Evolutionary conservation across 2,113 vertebrate species (phyloP), one percentile per base, ranked within the genome.

Genomic region (Pangasianodon gigas): DNA sequence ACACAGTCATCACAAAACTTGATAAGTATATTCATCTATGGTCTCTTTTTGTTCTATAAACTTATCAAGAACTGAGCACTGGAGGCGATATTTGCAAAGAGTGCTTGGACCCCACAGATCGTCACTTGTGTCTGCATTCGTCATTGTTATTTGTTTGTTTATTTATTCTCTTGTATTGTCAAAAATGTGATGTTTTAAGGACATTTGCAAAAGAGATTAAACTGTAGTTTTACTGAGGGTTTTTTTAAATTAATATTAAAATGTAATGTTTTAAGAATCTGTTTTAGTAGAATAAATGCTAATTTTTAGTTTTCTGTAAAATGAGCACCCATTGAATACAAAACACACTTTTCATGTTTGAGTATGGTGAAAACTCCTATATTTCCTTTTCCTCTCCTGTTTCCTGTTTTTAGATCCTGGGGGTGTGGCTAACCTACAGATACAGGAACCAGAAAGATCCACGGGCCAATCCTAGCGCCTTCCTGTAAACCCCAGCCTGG

Each of bases 401-500:
- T 74, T 65, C 4, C 41, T 86, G 21, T 89, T 3, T 96, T 90
- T 94, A 99, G 98, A 97, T 99, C 92, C 94, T 99, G 87, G 98
- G 98, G 37, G 97, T 99, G 19, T 99, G 98, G 98, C 95, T 99
- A 91, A 97, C 98, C 0, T 97, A 98, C 84, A 96, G 97, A 95
- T 99, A 98, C 95, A 96, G 98, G 93, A 99, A 99, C 93, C 96
- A 97, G 92, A 99, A 98, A 93, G 97, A 99, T 89, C 97, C 98
- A 4, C 96, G 97, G 3, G 96, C 98, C 87, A 98, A 98, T 89
- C 98, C 98, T 0, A 97, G 98, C 90, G 98, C 98, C 67, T 99
- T 99, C 93, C 97, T 99, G 92, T 99, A 96, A 94, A n/a, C 67
- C 8, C 41, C 3, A 29, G 37, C 29, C 19, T n/a, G 46, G 86